Conservation (phyloP, 2,888 invertebrate genomes). For the Entomobrya proxima region DNA sequence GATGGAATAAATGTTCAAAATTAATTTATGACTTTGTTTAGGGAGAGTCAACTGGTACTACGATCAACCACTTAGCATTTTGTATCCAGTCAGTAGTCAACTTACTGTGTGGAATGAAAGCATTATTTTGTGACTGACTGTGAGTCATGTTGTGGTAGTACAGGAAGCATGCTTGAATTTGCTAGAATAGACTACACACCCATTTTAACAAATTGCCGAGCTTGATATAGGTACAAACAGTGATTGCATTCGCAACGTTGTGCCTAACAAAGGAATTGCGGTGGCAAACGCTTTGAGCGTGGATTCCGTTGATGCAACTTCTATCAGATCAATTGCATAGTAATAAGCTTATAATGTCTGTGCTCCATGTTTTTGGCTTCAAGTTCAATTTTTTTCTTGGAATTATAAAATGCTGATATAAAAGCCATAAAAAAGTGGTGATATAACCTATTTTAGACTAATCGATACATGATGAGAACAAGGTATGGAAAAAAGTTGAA, state of each 20-base stretch:
- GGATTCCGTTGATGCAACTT: too few species aligned
- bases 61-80: neutral
- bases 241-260: neutral
- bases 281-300: too few species aligned
- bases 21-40: constrained; percentile 12
- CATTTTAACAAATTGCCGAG: constrained; percentile 22
- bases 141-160: constrained; percentile 47
- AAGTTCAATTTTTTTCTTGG: too few species aligned
- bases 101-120: neutral
- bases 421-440: too few species aligned
- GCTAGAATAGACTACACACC: constrained; percentile 32
- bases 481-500: too few species aligned
- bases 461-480: too few species aligned
- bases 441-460: too few species aligned
- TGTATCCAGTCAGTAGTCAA: neutral
- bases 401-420: too few species aligned
- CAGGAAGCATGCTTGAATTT: constrained; percentile 53
- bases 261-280: too few species aligned
- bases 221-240: neutral
- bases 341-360: too few species aligned
- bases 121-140: neutral
- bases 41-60: constrained; percentile 6
- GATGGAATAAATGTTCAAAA: constrained; percentile 2
- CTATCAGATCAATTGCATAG: too few species aligned
- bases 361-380: too few species aligned